Evolutionary conservation across 2,888 invertebrate genomes (phyloP), one percentile per base, ranked within the genome.

Genomic region (Ferrisia virgata): DNA sequence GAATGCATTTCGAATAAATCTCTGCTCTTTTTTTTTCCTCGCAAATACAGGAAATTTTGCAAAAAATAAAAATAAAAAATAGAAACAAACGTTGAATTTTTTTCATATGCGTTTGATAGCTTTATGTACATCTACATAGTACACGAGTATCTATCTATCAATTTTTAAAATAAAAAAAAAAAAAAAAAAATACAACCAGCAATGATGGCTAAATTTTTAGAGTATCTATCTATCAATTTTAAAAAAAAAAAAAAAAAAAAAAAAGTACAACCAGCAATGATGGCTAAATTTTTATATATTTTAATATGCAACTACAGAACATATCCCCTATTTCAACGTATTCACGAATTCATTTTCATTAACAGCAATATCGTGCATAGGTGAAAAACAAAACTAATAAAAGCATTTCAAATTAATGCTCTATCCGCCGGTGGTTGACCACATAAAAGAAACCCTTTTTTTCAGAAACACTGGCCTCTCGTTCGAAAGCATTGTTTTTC

Each of bases 391-490:
- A 76, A 76, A 76, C 72, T 28, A 28, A n/a, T n/a, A n/a, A 6
- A 76, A 76, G 72, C 28, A 36, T 36, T 76, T 36, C 22, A 76
- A 18, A 76, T 76, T 76, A 76, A 76, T 18, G 36, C 22, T 76
- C 9, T 76, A 76, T 76, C 72, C 72, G 36, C 72, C 72, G 36
- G 25, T 76, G 72, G 72, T 76, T 72, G 72, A 76, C 72, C 72
- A 76, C 72, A 76, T 76, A 76, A 76, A 76, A 76, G 36, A 76
- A 18, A 76, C 33, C 72, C 72, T 18, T 76, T 76, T n/a, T 36
- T 22, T 36, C 72, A 22, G 36, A 76, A 76, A 76, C 72, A 76
- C 72, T 31, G 36, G 72, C 72, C 18, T 36, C 36, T 36, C 36
- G 72, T 76, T n/a, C 36, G 36, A 76, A 8, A n/a, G 9, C 72